These are phyloP conservation scores for Eulemur mongoz DNA, from an alignment of 2,797 vertebrate species.

Conservation along the genomic window DNA sequence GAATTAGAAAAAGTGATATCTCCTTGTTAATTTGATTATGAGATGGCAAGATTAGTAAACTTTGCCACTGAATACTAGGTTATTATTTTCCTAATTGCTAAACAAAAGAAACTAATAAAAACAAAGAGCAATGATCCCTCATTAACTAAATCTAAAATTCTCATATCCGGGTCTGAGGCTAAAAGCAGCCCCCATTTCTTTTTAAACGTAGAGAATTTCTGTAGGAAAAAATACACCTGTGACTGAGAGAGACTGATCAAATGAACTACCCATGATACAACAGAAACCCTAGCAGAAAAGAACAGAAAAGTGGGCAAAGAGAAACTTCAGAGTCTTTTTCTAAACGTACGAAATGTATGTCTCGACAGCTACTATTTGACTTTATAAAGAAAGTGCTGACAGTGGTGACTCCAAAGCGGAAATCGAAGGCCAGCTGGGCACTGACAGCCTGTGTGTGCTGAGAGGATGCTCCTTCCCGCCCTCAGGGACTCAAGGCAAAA, in stretches of 20 bases:
- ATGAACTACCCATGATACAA: neutral
- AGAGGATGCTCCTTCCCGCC: neutral
- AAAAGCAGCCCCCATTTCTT: neutral
- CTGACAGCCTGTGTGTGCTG: neutral
- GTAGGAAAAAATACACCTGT: neutral
- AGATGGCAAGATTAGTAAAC: constrained; percentile 40
- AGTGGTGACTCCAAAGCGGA: neutral
- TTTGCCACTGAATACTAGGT: neutral
- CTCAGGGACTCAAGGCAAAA: neutral
- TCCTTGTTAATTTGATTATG: constrained; percentile 35
- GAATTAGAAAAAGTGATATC: constrained; percentile 29
- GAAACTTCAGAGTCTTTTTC: constrained; percentile 14
- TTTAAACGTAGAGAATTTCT: constrained; percentile 17
- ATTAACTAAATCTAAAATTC: constrained; percentile 28
- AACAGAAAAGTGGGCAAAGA: neutral
- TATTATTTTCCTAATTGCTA: constrained; percentile 58
- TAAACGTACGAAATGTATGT: neutral
- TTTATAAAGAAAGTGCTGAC: neutral
- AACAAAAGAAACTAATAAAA: constrained; percentile 47
- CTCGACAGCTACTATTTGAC: neutral
- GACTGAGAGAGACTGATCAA: neutral
- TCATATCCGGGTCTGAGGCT: neutral
- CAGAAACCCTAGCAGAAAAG: neutral
- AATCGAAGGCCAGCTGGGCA: neutral
- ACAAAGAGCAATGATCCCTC: neutral